Conservation (phyloP, 1,140 invertebrate species). For the Stenopsyche tienmushanensis region DNA sequence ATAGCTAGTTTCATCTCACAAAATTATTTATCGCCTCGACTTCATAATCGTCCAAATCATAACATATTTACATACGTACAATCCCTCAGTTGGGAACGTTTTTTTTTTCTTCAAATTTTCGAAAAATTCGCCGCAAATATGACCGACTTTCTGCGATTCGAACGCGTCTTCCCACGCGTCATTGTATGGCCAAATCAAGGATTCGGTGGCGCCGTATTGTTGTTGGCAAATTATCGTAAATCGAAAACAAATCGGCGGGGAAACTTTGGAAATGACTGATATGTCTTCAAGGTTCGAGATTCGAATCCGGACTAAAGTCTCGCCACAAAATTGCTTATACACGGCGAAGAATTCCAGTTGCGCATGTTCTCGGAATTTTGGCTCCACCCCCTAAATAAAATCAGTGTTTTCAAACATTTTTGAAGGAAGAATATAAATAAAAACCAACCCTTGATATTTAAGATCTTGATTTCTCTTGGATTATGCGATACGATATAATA, state of each 20-base stretch:
- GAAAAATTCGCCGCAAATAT: no score
- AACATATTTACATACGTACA: background rate
- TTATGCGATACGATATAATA: no score
- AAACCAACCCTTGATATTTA: no score
- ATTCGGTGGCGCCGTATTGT: background rate
- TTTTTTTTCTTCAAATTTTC: background rate
- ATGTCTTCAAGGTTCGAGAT: conserved; percentile 5
- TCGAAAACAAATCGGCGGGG: background rate
- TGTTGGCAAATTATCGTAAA: background rate
- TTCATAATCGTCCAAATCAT: no score
- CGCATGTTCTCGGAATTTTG: conserved; percentile 19
- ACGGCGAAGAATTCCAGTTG: conserved; percentile 12
- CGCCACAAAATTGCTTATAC: conserved; percentile 15
- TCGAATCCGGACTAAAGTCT: conserved; percentile 16
- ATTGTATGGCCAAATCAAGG: no score
- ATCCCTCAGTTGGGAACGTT: background rate
- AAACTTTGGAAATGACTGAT: background rate
- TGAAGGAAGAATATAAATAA: no score
- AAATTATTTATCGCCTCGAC: background rate
- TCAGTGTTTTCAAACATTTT: conserved; percentile 15
- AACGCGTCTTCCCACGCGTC: no score
- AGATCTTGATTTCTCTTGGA: no score
- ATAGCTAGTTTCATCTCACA: background rate
- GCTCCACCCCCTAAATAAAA: conserved; percentile 13
- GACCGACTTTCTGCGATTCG: no score